Evolutionary conservation across 2,888 invertebrate species (phyloP).

Genomic region (Eristalis arbustorum): DNA sequence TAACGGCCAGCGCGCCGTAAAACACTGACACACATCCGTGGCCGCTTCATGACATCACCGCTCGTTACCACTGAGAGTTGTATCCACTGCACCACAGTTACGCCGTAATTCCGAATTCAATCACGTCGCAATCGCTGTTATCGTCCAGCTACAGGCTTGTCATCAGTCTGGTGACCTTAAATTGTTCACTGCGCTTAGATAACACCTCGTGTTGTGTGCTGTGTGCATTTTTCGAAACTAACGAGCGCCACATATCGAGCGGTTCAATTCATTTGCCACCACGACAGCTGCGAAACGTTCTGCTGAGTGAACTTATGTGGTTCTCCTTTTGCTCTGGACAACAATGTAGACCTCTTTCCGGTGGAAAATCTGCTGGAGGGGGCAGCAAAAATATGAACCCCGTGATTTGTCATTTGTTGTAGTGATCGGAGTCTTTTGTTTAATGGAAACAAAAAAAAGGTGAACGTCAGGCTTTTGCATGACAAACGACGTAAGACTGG

Average conservation of each 20-base stretch:
- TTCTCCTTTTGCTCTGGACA: not conserved
- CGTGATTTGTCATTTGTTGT: slow-evolving; percentile 2
- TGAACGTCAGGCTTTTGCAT: not conserved
- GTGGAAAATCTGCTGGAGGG: not conserved
- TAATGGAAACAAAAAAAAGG: not conserved
- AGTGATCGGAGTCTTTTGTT: not conserved
- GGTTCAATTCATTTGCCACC: not conserved
- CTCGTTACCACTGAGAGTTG: not conserved
- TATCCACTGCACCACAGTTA: not conserved
- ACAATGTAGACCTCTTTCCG: not conserved
- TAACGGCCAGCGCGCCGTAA: not conserved
- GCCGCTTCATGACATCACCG: not conserved
- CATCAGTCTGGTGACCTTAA: not conserved
- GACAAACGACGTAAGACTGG: not conserved
- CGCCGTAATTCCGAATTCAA: not conserved
- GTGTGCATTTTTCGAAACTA: not conserved
- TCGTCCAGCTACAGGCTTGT: not conserved
- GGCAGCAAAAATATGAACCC: not conserved
- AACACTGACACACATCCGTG: not conserved
- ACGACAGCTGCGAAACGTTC: not conserved
- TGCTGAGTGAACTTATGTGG: not conserved
- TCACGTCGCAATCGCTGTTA: slow-evolving; percentile 15
- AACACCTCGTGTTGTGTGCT: not conserved
- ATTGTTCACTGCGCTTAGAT: not conserved
- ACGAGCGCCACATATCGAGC: not conserved